Evolutionary conservation across 2,888 invertebrate genomes (phyloP), one percentile per base, ranked within the genome.

Genomic region (Baccha elongata): DNA sequence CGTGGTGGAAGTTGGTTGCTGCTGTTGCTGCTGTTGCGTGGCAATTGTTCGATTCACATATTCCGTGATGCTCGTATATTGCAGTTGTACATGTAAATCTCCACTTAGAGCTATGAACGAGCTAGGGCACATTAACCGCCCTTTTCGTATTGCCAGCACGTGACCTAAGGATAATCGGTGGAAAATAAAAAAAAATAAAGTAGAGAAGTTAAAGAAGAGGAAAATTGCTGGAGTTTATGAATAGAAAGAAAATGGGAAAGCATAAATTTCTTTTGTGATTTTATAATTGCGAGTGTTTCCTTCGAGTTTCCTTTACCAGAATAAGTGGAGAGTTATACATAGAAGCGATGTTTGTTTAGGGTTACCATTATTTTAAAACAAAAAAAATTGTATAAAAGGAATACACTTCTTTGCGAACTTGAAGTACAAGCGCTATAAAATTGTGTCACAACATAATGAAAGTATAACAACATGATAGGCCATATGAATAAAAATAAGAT

Each of bases 51-150:
- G 93, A 91, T 71, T 91, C 87, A 85, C 90, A 90, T 85, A 91
- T 87, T 67, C 85, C 78, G 44, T 42, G 53, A 50, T 44, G 50
- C 48, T 11, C 35, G 60, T 87, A 86, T 89, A 89, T 88, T 92
- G 93, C 86, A 96, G 93, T 89, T 93, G 93, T 85, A 96, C 93
- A 88, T 94, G 94, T 76, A 96, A 93, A 90, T 96, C 96, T 85
- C 96, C 96, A 85, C 95, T 95, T 86, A 96, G 91, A 29, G 96
- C 96, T 76, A 94, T 94, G 88, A 96, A 94, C 52, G 94, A 93
- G 85, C 93, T 92, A n/a, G 96, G 95, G 86, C 95, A 93, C 88
- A 94, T 93, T 87, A 95, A 92, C 91, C 93, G 89, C 87, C 90
- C 90, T 86, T 88, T 89, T 86, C 89, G 88, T 81, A 90, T 87